Evolutionary conservation across 2,888 invertebrate genomes (phyloP), one percentile per base, ranked within the genome.

Genomic region (Drosophila longiperda): DNA sequence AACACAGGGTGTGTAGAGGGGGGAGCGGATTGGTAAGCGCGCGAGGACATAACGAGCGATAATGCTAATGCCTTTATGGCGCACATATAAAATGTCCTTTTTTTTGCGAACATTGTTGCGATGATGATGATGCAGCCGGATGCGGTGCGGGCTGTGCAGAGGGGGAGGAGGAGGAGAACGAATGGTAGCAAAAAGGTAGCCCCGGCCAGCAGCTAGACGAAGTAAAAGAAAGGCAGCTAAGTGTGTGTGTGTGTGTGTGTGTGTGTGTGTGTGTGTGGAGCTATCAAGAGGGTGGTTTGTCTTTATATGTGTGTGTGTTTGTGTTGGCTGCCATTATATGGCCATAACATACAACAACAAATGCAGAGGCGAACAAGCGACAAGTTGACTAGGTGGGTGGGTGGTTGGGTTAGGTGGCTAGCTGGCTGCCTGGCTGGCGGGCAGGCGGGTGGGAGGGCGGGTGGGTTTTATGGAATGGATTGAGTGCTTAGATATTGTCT

Each of bases 41-140:
- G 70, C 76, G 63, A 79, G 81, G 86, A 83, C 82, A 90, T 89
- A 90, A 87, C 90, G 87, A 89, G 90, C 87, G 87, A 90, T 89
- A 87, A 87, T 90, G 90, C 90, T 90, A 90, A 90, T 90, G 88
- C 89, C 77, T 90, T 88, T 90, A 83, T 88, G 89, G 85, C 74
- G 83, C 84, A 88, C 80, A 89, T 80, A 83, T 89, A 90, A 90
- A 88, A 86, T 90, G 87, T 90, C 90, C 90, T 80, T 90, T 90
- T 86, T 78, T 54, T 55, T 55, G 81, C 90, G 55, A 88, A 90
- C 90, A 88, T 83, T 87, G 87, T 87, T 84, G 89, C 82, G 71
- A 58, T 78, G 66, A 60, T 68, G 73, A 75, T 68, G 73, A 75
- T 75, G 79, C 72, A 78, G 75, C 63, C 70, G 66, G 69, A 74